These are phyloP conservation scores for Calidris pygmaea DNA, from an alignment of 2,113 vertebrate genomes.

Conservation along the genomic window DNA sequence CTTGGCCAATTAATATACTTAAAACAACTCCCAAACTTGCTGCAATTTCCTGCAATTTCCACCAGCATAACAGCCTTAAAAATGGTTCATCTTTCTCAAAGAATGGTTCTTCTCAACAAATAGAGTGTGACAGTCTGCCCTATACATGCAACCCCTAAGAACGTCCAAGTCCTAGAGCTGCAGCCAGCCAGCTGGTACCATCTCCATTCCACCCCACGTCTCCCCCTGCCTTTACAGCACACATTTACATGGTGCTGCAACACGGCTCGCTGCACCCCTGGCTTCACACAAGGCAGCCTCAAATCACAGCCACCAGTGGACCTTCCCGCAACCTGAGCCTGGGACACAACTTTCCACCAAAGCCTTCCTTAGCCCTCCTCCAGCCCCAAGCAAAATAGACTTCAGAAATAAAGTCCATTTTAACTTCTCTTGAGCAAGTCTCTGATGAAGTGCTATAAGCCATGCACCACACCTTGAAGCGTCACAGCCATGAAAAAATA, in stretches of 20 bases:
- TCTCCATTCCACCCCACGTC: neutral
- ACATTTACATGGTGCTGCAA: neutral
- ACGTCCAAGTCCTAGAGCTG: neutral
- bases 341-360: neutral
- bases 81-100: neutral
- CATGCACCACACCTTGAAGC: neutral
- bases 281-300: neutral
- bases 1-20: neutral
- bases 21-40: neutral
- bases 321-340: neutral
- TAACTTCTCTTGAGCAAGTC: neutral
- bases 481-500: neutral
- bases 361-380: neutral
- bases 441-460: neutral
- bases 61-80: neutral
- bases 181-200: neutral
- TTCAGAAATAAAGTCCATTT: neutral
- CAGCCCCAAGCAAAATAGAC: neutral
- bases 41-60: neutral
- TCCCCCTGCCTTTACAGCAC: neutral
- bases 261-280: neutral
- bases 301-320: neutral
- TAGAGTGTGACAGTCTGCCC: neutral
- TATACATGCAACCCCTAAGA: neutral
- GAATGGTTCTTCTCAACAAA: neutral